Base-by-base conservation (phyloP, 53 echinoderm and acorn worm genomes). In the Patiria pectinifera region DNA sequence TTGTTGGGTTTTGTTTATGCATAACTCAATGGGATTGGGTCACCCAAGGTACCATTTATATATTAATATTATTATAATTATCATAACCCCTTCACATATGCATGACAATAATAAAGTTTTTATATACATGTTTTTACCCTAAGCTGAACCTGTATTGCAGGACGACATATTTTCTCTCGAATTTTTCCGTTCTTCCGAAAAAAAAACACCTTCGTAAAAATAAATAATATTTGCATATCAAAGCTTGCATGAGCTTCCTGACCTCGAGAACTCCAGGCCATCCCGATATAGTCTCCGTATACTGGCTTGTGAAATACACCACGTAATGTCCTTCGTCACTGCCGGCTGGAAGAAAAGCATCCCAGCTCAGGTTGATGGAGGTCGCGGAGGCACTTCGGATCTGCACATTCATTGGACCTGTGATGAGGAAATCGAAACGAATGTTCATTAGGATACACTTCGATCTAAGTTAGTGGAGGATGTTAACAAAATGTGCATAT, bases 301-400 rank as follows among this genome's bases (percentile, higher is more conserved):
- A 98, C 19, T 81, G 25, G 23, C 87, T 83, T 9, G 96, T 96
- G 86, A 94, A 96, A 82, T 94, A 98, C 46, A 98, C 93, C 15
- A 96, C 92, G 61, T 96, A 98, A 24, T 93, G 92, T 1, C 94
- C 96, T 9, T 49, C 59, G 22, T 47, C 48, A 45, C 89, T 89
- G 2, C 76, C 66, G 18, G 83, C 59, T 15, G 96, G 95, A 18
- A 96, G 83, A 74, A 96, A 94, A 6, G 92, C 47, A 82, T 98
- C 94, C 98, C 98, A 98, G 61, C 95, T 89, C 15, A 98, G 93
- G 62, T 97, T 97, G 88, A 97, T 95, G 62, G 97, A 96, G 23
- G 92, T 96, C 48, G 94, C 47, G 45, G 97, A 96, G 53, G 96
- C 94, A 89, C 97, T 97, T 43, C 96, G 92, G 16, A 97, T 91